These are phyloP conservation scores for Exaiptasia diaphana DNA, from an alignment of 64 coral and sea anemone species.

Conservation along the genomic window DNA sequence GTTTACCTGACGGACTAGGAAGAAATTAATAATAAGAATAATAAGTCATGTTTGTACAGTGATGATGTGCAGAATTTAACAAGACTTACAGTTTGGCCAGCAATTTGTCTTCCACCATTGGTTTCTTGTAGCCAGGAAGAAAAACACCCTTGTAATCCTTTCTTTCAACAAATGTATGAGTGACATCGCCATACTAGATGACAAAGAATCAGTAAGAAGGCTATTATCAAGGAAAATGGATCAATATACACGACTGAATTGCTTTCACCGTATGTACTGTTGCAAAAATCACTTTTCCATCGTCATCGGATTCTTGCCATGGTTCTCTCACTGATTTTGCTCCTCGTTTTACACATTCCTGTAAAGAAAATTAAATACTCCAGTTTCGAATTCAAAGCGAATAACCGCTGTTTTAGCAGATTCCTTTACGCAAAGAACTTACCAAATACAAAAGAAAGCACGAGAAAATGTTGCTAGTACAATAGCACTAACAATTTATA, in stretches of 20 bases:
- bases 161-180: constrained; percentile 93
- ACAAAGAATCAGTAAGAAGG: too few relatives aligned
- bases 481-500: too few relatives aligned
- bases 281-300: constrained; percentile 80
- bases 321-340: constrained; percentile 77
- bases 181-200: constrained; percentile 87
- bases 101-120: constrained; percentile 43
- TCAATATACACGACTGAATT: neutral
- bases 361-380: neutral
- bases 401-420: neutral
- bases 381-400: too few relatives aligned
- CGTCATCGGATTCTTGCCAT: constrained; percentile 88
- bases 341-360: constrained; percentile 83
- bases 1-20: constrained; percentile 14
- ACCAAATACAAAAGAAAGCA: too few relatives aligned
- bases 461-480: too few relatives aligned
- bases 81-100: constrained; percentile 88
- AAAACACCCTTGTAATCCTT: constrained; percentile 67
- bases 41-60: too few relatives aligned
- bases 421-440: too few relatives aligned
- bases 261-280: constrained; percentile 93
- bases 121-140: constrained; percentile 77
- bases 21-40: too few relatives aligned
- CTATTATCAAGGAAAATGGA: neutral
- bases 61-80: neutral